Percentiles rank a stretch among this genome's conserved stretches.
Evolutionary conservation across 2,888 invertebrate genomes (phyloP).

Genomic region (Crepidodera aurea): DNA sequence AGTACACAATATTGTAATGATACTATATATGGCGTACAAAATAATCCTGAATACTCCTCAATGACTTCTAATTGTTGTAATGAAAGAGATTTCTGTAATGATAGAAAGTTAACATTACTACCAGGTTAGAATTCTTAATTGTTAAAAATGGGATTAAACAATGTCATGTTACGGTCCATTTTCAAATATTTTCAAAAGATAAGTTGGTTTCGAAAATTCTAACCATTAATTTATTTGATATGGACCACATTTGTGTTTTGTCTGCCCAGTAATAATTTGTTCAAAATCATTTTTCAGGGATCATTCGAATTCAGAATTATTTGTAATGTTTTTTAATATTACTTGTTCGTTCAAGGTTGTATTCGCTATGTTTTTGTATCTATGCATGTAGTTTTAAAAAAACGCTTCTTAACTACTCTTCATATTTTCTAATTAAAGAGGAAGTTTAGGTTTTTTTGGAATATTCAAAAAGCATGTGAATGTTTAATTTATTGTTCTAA

Average conservation of each 20-base stretch:
- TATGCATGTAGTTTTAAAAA: slow-evolving; percentile 14
- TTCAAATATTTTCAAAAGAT: not conserved
- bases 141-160: slow-evolving; percentile 27
- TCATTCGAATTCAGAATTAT: slow-evolving; percentile 16
- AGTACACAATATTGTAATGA: slow-evolving; percentile 53
- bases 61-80: slow-evolving; percentile 67
- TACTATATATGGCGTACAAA: slow-evolving; percentile 35
- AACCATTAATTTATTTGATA: slow-evolving; percentile 15
- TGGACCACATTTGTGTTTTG: slow-evolving; percentile 33
- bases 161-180: slow-evolving; percentile 9
- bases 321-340: not conserved
- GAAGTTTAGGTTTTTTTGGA: not conserved
- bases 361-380: slow-evolving; percentile 12
- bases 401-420: slow-evolving; percentile 2
- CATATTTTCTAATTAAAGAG: not conserved
- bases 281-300: slow-evolving; percentile 34
- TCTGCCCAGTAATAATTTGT: slow-evolving; percentile 30
- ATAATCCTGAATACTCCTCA: slow-evolving; percentile 48
- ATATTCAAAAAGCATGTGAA: too few species aligned
- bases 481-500: too few species aligned
- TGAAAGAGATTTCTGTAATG: slow-evolving; percentile 76
- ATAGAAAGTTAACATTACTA: slow-evolving; percentile 45
- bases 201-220: not conserved
- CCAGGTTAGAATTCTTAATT: slow-evolving; percentile 29
- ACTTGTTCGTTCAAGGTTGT: slow-evolving; percentile 25